These are phyloP conservation scores for Protonibea diacanthus DNA, from an alignment of 2,797 vertebrate genomes.

Conservation along the genomic window DNA sequence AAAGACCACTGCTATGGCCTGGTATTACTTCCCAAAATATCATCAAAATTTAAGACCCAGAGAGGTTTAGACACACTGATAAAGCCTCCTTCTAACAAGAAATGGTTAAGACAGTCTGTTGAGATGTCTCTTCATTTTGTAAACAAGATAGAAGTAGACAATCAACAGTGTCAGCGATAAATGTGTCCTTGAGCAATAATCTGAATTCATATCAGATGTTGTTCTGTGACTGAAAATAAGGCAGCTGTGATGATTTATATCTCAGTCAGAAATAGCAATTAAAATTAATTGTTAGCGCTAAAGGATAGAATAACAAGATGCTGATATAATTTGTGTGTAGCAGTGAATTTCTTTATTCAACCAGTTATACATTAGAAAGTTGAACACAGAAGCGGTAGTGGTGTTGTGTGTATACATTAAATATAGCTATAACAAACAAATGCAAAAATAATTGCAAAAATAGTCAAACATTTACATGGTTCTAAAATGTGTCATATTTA, in stretches of 20 bases:
- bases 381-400: not conserved
- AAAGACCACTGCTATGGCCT: too few species aligned
- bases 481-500: not conserved
- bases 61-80: not conserved
- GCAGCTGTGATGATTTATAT: not conserved
- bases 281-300: not conserved
- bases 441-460: constrained; percentile 22
- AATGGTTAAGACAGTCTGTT: not conserved
- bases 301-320: not conserved
- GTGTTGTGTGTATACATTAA: not conserved
- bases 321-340: not conserved
- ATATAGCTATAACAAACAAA: constrained; percentile 13
- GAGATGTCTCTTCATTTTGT: not conserved
- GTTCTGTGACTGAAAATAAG: constrained; percentile 8
- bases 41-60: not conserved
- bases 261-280: not conserved
- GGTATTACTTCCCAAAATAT: not conserved
- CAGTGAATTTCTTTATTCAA: constrained; percentile 39
- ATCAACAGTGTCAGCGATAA: not conserved
- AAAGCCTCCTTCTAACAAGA: not conserved
- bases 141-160: not conserved
- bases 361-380: not conserved
- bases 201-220: not conserved
- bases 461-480: not conserved
- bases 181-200: not conserved